Base-by-base conservation (phyloP, 2,113 vertebrate genomes). In the Columbina picui region DNA sequence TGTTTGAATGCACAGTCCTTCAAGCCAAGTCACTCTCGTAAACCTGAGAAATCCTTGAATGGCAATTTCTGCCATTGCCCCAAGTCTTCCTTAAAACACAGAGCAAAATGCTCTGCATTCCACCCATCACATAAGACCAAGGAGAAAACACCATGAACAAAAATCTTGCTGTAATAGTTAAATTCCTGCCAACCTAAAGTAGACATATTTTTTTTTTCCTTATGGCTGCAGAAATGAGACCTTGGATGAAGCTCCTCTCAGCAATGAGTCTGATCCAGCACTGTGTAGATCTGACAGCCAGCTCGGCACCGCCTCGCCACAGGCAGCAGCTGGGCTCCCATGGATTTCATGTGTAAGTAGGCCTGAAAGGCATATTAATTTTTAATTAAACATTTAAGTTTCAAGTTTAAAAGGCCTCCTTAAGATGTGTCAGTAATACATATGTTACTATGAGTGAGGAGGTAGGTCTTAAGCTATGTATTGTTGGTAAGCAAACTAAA, bases 11-110 rank as follows among this genome's bases (percentile, higher is more conserved):
- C 82, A 78, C 21, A 85, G 1, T 73, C 75, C 85, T 85, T 76
- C 67, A 92, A 85, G 49, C n/a, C 55, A 91, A 90, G 64, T 86
- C 75, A 94, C 84, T 76, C 79, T 80, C 7, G 1, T 12, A 80
- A 55, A 79, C 59, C 68, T 90, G 79, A 56, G 80, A 96, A 91
- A 86, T 88, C 36, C 39, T 1, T 55, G 79, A 79, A 84, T 63
- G 74, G 80, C 50, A 52, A 85, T 55, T 61, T 65, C 79, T 73
- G 61, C 43, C 30, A 50, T 68, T 23, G 12, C 45, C 84, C 69
- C 30, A 57, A 29, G 14, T 76, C 49, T 49, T 69, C 57, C n/a
- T 79, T 68, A 57, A 76, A 90, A 85, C 53, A 64, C 21, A 12
- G 13, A 85, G 59, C n/a, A 65, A 85, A 88, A 59, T 65, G 70